Conservation (phyloP, 2,888 invertebrate genomes). For the Synergus umbraculus region DNA sequence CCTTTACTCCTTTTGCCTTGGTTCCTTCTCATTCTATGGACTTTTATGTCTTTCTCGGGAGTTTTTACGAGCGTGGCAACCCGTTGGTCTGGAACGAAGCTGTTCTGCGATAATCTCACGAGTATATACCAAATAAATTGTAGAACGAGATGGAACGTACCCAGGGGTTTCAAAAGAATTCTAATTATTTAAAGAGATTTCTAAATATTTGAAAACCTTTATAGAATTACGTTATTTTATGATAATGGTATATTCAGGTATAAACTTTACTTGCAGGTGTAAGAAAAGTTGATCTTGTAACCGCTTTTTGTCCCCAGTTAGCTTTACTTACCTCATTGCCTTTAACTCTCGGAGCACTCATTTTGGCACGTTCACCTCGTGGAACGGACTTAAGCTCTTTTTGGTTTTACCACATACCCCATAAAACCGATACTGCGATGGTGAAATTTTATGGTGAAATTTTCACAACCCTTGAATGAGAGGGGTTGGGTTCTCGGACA, state of each 20-base stretch:
- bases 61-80: conserved; percentile 15
- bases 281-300: too few relatives aligned
- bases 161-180: too few relatives aligned
- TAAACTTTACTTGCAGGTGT: too few relatives aligned
- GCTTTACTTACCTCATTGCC: conserved; percentile 2
- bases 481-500: conserved; percentile 1
- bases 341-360: conserved; percentile 14
- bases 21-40: conserved; percentile 11
- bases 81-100: conserved; percentile 19
- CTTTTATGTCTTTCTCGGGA: conserved; percentile 21
- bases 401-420: conserved; percentile 67
- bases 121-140: conserved; percentile 1
- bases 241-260: too few relatives aligned
- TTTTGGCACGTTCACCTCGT: conserved; percentile 31
- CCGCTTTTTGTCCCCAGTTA: not conserved
- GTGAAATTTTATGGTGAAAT: conserved; percentile 67
- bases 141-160: not conserved
- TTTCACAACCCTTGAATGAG: conserved; percentile 54
- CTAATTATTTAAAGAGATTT: too few relatives aligned
- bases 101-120: conserved; percentile 22
- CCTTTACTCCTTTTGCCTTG: not conserved
- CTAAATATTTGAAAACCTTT: too few relatives aligned
- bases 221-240: too few relatives aligned
- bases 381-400: conserved; percentile 53
- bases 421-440: conserved; percentile 70